Evolutionary conservation across 2,113 vertebrate genomes (phyloP).

Genomic region (Helogale parvula): DNA sequence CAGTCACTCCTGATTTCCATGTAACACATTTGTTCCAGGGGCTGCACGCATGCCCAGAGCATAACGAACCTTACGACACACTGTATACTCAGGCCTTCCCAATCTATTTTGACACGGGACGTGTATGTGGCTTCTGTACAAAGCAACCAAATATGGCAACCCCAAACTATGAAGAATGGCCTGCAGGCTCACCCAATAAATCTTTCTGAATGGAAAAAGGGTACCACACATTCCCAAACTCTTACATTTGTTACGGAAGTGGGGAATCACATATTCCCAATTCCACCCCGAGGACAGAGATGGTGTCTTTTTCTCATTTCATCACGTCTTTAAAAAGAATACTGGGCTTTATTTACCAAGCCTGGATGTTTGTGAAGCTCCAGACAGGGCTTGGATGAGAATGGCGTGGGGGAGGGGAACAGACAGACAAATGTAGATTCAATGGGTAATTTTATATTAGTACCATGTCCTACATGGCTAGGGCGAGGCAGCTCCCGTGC

Average conservation of each 20-base stretch:
- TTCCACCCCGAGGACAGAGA: background rate
- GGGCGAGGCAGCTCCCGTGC: background rate
- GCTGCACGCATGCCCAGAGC: background rate
- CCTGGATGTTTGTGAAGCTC: slow-evolving; percentile 17
- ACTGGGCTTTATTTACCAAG: background rate
- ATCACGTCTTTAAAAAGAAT: slow-evolving; percentile 1
- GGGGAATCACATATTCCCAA: background rate
- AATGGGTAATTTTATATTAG: background rate
- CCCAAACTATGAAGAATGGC: slow-evolving; percentile 32
- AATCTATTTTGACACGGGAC: slow-evolving; percentile 57
- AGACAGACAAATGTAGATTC: background rate
- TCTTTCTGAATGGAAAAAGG: slow-evolving; percentile 42
- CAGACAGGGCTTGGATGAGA: background rate
- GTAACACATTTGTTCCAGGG: slow-evolving; percentile 54
- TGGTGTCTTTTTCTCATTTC: slow-evolving; percentile 40
- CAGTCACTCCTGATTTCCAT: slow-evolving; percentile 43
- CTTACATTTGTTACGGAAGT: slow-evolving; percentile 34
- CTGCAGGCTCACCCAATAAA: slow-evolving; percentile 33
- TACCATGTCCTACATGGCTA: background rate
- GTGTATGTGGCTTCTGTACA: slow-evolving; percentile 33
- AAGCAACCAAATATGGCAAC: slow-evolving; percentile 58
- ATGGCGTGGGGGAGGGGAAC: background rate
- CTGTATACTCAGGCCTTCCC: slow-evolving; percentile 1
- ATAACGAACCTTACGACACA: background rate
- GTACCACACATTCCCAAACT: background rate